phyloP scores from a whole-genome alignment of 2,113 vertebrate genomes.

The Patagioenas fasciata region DNA sequence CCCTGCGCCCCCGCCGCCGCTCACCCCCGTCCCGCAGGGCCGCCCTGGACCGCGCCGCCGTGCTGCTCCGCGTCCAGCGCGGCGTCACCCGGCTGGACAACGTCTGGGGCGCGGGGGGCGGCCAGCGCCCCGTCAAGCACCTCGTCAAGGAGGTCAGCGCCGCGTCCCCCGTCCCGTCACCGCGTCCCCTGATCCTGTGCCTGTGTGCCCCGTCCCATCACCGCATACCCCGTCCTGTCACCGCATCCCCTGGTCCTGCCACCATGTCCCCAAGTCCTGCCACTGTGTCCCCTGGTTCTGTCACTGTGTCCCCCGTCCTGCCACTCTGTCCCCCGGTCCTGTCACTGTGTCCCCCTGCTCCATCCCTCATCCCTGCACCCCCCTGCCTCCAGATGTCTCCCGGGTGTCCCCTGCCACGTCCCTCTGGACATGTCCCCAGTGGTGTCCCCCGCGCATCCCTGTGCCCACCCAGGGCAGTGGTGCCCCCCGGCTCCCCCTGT shows the following conservation, averaged over 20 bases:
- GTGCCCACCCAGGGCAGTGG: not conserved
- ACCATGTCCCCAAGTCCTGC: not conserved
- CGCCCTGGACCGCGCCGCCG: constrained; percentile 82
- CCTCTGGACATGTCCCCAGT: not conserved
- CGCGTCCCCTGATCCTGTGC: no score
- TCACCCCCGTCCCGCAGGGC: constrained; percentile 65
- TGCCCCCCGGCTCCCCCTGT: no score
- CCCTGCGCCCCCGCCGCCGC: no score
- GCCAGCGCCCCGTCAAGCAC: constrained; percentile 86
- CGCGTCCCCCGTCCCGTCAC: no score
- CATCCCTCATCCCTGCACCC: not conserved
- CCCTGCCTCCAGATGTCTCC: no score
- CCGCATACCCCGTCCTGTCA: no score
- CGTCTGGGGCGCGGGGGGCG: constrained; percentile 88
- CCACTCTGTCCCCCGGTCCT: not conserved
- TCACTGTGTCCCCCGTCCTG: not conserved
- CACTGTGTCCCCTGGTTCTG: not conserved
- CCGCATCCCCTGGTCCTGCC: no score
- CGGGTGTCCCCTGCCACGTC: not conserved
- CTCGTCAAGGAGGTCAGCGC: constrained; percentile 82
- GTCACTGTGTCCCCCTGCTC: not conserved
- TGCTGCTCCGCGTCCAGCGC: constrained; percentile 84
- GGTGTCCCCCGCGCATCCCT: not conserved
- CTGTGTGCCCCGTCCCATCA: no score
- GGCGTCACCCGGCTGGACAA: constrained; percentile 85